A percentile compares a stretch with the other conserved stretches of the same genome.
These are phyloP conservation scores for Nasonia longicornis DNA, from an alignment of 1,140 invertebrate species.

Conservation along the genomic window DNA sequence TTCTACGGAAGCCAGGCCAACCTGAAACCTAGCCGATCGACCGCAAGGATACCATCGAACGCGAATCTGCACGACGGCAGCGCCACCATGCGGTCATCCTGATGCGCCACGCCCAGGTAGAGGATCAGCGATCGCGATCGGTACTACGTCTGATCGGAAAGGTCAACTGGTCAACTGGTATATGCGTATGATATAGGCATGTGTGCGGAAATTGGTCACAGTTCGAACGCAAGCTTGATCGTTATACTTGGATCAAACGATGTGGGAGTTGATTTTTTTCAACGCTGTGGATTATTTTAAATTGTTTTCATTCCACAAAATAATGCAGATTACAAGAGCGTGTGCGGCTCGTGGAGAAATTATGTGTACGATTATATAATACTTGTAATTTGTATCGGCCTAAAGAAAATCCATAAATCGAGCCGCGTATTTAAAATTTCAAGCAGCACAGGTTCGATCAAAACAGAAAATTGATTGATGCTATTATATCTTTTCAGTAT, in stretches of 20 bases:
- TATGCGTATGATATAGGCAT: too few species aligned
- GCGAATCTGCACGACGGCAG: conserved; percentile 51
- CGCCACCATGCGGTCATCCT: conserved; percentile 50
- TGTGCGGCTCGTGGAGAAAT: too few species aligned
- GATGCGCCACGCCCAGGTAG: conserved; percentile 45
- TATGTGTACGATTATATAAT: too few species aligned
- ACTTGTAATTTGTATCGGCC: too few species aligned
- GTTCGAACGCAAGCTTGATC: background rate
- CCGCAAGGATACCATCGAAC: conserved; percentile 54
- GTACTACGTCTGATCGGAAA: conserved; percentile 15
- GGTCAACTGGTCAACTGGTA: background rate
- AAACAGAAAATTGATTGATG: too few species aligned
- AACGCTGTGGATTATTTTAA: background rate
- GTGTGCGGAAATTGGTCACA: background rate
- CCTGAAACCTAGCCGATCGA: conserved; percentile 53
- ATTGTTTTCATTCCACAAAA: background rate
- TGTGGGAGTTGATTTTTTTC: too few species aligned
- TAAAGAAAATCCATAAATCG: too few species aligned
- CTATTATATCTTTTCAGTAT: too few species aligned
- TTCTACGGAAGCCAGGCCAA: conserved; percentile 73
- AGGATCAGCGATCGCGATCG: conserved; percentile 32
- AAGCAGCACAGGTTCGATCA: too few species aligned
- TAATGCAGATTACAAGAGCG: too few species aligned
- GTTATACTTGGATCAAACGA: background rate
- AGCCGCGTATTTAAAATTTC: too few species aligned